Conservation (phyloP, 2,113 vertebrate genomes). For the Puntigrus tetrazona region DNA sequence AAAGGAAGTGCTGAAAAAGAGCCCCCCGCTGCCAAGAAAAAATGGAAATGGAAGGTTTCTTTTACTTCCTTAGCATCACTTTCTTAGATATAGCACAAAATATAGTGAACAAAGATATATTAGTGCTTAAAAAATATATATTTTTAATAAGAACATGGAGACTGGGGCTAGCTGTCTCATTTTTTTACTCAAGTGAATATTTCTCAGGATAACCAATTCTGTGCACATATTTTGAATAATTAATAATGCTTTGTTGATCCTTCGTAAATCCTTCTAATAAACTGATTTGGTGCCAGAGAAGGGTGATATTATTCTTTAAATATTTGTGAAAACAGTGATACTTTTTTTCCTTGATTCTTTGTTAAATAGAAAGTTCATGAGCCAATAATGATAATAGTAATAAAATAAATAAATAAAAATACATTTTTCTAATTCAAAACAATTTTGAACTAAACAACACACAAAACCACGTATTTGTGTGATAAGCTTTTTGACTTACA, state of each 20-base stretch:
- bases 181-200: neutral
- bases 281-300: no score
- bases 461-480: neutral
- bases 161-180: neutral
- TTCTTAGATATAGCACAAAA: slow-evolving; percentile 59
- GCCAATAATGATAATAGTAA: no score
- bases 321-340: no score
- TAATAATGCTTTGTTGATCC: no score
- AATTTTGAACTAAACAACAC: neutral
- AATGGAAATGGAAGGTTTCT: slow-evolving; percentile 63
- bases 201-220: neutral
- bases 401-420: no score
- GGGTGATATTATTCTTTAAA: no score
- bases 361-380: neutral
- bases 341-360: no score
- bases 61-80: slow-evolving; percentile 64
- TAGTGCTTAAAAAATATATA: neutral
- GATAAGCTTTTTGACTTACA: neutral
- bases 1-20: slow-evolving; percentile 67
- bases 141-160: neutral
- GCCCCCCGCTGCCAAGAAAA: slow-evolving; percentile 66
- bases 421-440: neutral
- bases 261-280: no score
- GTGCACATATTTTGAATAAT: no score
- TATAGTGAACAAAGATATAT: neutral